These are phyloP conservation scores for Cirrhinus molitorella DNA, from an alignment of 2,797 vertebrate genomes.

Conservation along the genomic window DNA sequence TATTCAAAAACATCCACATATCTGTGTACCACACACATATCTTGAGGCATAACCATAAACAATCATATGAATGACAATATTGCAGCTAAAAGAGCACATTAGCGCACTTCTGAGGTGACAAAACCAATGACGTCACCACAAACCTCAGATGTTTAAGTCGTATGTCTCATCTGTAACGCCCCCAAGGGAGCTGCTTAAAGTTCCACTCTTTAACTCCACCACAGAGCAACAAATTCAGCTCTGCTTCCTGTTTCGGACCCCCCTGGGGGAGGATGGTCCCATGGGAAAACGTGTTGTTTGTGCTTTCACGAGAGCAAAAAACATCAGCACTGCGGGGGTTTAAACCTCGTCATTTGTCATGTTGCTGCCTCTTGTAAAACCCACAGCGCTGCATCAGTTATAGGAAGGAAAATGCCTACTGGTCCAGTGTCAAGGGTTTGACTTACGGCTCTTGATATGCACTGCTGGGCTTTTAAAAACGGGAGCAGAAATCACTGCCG, in stretches of 20 bases:
- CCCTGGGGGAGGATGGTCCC: neutral
- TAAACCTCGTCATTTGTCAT: slow-evolving; percentile 23
- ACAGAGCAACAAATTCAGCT: slow-evolving; percentile 37
- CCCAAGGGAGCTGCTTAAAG: slow-evolving; percentile 32
- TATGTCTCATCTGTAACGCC: slow-evolving; percentile 29
- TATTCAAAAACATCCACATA: slow-evolving; percentile 3
- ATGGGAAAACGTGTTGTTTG: slow-evolving; percentile 19
- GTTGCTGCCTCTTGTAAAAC: slow-evolving; percentile 17
- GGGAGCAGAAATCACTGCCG: slow-evolving; percentile 17
- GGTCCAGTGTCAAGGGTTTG: slow-evolving; percentile 12
- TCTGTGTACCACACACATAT: slow-evolving; percentile 22
- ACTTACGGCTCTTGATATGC: slow-evolving; percentile 30
- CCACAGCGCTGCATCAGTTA: slow-evolving; percentile 20
- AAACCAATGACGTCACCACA: neutral
- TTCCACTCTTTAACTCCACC: slow-evolving; percentile 43
- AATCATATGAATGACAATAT: slow-evolving; percentile 21
- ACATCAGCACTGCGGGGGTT: slow-evolving; percentile 12
- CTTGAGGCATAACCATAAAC: slow-evolving; percentile 13
- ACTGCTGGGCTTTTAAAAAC: slow-evolving; percentile 8
- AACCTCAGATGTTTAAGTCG: slow-evolving; percentile 21
- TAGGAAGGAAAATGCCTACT: slow-evolving; percentile 1
- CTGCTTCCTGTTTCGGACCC: slow-evolving; percentile 1
- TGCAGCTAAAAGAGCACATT: neutral
- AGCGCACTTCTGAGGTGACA: slow-evolving; percentile 2
- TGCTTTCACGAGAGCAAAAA: slow-evolving; percentile 43